A percentile compares a stretch with the other conserved stretches of the same genome.
Conservation (phyloP, 2,797 vertebrate genomes). For the Mallotus villosus region DNA sequence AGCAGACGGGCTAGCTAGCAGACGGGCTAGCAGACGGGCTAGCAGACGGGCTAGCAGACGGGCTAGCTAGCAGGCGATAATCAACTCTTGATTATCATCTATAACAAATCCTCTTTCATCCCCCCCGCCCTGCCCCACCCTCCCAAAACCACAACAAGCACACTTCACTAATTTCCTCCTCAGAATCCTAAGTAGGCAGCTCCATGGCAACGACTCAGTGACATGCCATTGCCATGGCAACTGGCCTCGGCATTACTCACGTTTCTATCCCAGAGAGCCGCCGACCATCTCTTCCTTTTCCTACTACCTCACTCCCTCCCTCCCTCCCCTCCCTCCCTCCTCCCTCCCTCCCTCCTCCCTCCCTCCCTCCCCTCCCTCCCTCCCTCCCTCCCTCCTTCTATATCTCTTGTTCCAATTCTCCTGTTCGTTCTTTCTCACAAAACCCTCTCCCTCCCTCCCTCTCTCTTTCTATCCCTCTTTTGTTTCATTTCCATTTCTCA, state of each 20-base stretch:
- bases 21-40: no score
- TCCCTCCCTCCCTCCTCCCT: background rate
- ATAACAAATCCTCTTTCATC: background rate
- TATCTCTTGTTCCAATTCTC: background rate
- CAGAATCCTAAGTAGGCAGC: slow-evolving; percentile 15
- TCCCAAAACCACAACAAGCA: background rate
- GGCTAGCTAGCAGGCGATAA: no score
- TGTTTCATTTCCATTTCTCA: background rate
- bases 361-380: background rate
- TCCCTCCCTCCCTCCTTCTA: background rate
- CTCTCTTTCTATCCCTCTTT: background rate
- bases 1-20: no score
- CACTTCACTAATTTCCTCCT: slow-evolving; percentile 6
- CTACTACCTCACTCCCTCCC: background rate
- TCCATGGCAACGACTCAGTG: slow-evolving; percentile 14
- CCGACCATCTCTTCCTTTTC: background rate
- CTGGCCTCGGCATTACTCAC: background rate
- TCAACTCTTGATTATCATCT: background rate
- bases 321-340: background rate
- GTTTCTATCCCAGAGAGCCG: background rate
- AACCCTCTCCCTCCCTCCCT: background rate
- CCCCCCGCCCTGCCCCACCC: background rate
- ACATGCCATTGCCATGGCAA: slow-evolving; percentile 10
- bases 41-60: no score
- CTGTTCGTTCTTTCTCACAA: background rate